Conservation (phyloP, 2,113 vertebrate genomes). For the Meleagris gallopavo region DNA sequence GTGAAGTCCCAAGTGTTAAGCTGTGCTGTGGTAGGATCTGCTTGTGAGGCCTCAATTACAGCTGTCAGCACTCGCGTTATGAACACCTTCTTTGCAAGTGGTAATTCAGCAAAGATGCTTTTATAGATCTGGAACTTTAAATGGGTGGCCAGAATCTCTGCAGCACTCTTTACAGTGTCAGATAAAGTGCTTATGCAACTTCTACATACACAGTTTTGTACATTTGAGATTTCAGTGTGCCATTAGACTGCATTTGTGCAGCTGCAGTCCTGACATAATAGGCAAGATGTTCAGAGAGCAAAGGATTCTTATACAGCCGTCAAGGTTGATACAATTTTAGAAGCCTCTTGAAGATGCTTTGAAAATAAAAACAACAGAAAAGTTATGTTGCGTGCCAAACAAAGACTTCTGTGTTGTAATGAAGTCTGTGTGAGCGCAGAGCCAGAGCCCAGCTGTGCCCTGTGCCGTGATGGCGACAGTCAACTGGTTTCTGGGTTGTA, state of each 20-base stretch:
- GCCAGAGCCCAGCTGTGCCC: neutral
- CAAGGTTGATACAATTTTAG: neutral
- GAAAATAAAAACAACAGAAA: neutral
- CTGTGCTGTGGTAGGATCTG: slow-evolving; percentile 57
- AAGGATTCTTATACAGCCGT: neutral
- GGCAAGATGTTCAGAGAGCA: neutral
- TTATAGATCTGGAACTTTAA: slow-evolving; percentile 53
- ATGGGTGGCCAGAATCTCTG: neutral
- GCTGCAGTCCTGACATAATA: neutral
- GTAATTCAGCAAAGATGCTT: slow-evolving; percentile 62
- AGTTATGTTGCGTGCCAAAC: neutral
- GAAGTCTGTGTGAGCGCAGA: neutral
- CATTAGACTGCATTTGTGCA: too few species aligned
- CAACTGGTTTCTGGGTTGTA: neutral
- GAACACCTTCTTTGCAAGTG: slow-evolving; percentile 56
- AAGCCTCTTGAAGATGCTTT: neutral
- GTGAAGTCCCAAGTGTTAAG: slow-evolving; percentile 47
- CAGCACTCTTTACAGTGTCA: neutral
- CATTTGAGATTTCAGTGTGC: neutral
- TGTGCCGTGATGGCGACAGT: neutral
- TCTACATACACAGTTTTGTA: neutral
- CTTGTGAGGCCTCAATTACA: slow-evolving; percentile 47
- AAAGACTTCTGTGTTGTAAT: neutral
- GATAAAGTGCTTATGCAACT: neutral
- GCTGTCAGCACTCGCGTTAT: slow-evolving; percentile 56